phyloP scores from a whole-genome alignment of 2,888 invertebrate genomes.

The Campoplex capitator region DNA sequence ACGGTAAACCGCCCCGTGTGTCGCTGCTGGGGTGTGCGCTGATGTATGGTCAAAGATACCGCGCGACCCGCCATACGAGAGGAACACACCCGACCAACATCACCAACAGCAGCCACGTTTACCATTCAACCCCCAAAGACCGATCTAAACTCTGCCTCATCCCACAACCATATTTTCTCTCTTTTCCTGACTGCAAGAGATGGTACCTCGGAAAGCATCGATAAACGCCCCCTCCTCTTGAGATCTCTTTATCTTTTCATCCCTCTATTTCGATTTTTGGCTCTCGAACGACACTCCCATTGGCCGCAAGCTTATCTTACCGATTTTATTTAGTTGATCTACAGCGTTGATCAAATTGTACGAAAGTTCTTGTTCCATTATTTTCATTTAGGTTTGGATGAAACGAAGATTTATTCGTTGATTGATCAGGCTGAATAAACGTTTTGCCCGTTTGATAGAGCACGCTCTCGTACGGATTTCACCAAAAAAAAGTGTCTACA shows the following conservation, averaged over 20 bases:
- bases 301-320: background rate
- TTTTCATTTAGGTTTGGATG: background rate
- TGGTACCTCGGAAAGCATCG: slow-evolving; percentile 53
- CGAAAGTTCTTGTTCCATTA: background rate
- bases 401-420: background rate
- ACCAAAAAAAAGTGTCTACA: background rate
- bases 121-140: slow-evolving; percentile 50
- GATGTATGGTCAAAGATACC: slow-evolving; percentile 74
- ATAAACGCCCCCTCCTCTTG: slow-evolving; percentile 29
- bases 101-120: slow-evolving; percentile 54
- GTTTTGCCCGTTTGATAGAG: background rate
- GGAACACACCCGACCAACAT: slow-evolving; percentile 47
- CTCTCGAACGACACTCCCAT: slow-evolving; percentile 24
- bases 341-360: background rate
- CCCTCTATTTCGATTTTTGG: slow-evolving; percentile 36
- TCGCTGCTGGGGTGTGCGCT: slow-evolving; percentile 68
- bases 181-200: slow-evolving; percentile 36
- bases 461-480: background rate
- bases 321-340: slow-evolving; percentile 11
- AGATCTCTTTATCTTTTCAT: slow-evolving; percentile 9
- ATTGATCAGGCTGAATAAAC: background rate
- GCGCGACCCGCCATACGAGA: slow-evolving; percentile 46
- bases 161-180: slow-evolving; percentile 15
- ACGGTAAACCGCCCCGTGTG: slow-evolving; percentile 66
- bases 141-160: slow-evolving; percentile 44